Evolutionary conservation across 2,888 invertebrate genomes (phyloP), one percentile per base, ranked within the genome.

Genomic region (Watsonalla binaria): DNA sequence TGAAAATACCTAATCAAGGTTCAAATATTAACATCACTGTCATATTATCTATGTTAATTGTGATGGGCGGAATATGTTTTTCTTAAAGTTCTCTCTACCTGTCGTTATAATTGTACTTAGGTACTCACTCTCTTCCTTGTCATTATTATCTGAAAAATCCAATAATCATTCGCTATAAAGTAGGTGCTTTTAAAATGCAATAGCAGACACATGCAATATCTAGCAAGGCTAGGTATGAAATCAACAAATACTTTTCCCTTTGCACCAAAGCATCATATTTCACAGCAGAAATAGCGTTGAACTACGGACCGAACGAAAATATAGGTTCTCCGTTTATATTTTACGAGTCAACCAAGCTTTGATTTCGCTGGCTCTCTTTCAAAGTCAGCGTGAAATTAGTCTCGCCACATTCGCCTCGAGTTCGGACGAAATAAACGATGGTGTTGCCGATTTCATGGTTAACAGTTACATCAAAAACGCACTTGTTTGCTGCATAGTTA

Each of bases 361-460:
- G 72, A 74, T 76, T 78, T 65, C 64, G 58, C 63, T 60, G 61
- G 64, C 65, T 72, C 73, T 68, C 69, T 72, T 73, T 78, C 61
- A 78, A 76, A 76, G 72, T 67, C 72, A 55, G 72, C 71, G 72
- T 76, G 69, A 80, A 80, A 80, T 80, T 77, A 79, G 71, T 68
- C 63, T 66, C 62, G 64, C 67, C 72, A 63, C 68, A 70, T 70
- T 66, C 65, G 63, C 65, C 70, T 58, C 59, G 62, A 68, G 63
- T 63, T 57, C 60, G 60, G 59, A 65, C 63, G 65, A 66, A 68
- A 74, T 70, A 68, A 70, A 74, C 65, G 62, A 60, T 55, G 49
- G 57, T 24, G 24, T 4, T 24, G 4, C 24, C 54, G 52, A 63
- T 34, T 47, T 47, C n/a, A 47, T 47, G n/a, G 47, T 47, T 47